phyloP scores from a whole-genome alignment of 1,140 invertebrate genomes.

The Drosophila repletoides region DNA sequence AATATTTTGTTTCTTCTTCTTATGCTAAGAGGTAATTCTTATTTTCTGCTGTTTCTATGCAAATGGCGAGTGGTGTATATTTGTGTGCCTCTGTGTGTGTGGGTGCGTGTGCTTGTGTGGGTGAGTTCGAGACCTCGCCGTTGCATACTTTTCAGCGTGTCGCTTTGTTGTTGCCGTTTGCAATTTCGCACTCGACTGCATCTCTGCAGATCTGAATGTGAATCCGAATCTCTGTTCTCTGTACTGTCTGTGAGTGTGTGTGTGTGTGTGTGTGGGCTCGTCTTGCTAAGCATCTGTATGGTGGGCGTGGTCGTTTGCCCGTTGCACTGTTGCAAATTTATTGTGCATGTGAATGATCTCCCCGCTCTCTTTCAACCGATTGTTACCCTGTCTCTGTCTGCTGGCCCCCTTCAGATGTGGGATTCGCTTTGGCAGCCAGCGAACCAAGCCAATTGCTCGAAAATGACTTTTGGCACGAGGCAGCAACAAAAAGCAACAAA shows the following conservation, averaged over 20 bases:
- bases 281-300: conserved; percentile 45
- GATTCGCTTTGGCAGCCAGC: conserved; percentile 45
- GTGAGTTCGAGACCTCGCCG: background rate
- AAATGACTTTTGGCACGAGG: conserved; percentile 75
- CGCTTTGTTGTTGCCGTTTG: conserved; percentile 54
- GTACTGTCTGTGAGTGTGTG: conserved; percentile 7
- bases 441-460: conserved; percentile 71
- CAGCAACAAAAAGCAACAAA: conserved; percentile 39
- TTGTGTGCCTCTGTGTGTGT: conserved; percentile 17
- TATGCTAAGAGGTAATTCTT: too few species aligned
- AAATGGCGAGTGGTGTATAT: conserved; percentile 9
- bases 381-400: background rate
- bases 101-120: background rate
- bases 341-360: conserved; percentile 49
- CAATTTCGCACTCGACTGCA: conserved; percentile 74
- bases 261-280: conserved; percentile 8
- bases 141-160: conserved; percentile 46
- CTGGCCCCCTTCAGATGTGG: too few species aligned
- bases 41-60: background rate
- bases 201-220: conserved; percentile 42
- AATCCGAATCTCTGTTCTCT: conserved; percentile 10
- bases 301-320: conserved; percentile 46
- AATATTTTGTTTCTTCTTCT: too few species aligned
- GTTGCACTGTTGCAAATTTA: conserved; percentile 67
- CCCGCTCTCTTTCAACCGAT: background rate